phyloP scores from a whole-genome alignment of 2,797 vertebrate species.

The Alauda arvensis region DNA sequence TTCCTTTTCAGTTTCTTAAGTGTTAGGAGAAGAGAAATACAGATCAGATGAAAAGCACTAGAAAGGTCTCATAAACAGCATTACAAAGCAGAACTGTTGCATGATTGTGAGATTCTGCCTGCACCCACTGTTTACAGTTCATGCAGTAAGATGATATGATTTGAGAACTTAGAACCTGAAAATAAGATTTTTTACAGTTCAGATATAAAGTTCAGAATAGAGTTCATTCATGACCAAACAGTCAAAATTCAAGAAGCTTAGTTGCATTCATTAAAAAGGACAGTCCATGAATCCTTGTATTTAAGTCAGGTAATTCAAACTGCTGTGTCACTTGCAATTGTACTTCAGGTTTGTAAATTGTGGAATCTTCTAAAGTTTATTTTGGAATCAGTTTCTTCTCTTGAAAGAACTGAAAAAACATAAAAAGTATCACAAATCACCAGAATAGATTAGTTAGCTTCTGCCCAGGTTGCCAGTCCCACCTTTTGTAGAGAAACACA shows the following conservation, averaged over 20 bases:
- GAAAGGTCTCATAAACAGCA: not conserved
- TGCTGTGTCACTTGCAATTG: constrained; percentile 33
- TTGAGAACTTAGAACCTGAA: not conserved
- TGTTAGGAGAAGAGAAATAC: not conserved
- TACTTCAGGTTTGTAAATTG: constrained; percentile 33
- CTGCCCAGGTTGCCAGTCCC: not conserved
- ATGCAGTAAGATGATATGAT: not conserved
- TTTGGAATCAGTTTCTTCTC: constrained; percentile 42
- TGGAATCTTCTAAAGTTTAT: constrained; percentile 36
- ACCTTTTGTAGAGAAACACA: not conserved
- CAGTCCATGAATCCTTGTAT: not conserved
- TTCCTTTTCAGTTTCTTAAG: not conserved
- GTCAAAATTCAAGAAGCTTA: not conserved
- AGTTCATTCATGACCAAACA: not conserved
- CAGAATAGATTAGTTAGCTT: not conserved
- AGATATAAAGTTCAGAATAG: not conserved
- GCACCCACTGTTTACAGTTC: not conserved
- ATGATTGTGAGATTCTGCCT: not conserved
- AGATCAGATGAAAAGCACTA: not conserved
- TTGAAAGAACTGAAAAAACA: constrained; percentile 48
- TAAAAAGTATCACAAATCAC: constrained; percentile 51
- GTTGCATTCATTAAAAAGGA: not conserved
- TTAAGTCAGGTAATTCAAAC: constrained; percentile 10
- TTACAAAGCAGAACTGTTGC: not conserved
- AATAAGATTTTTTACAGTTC: not conserved